Base-by-base conservation (phyloP, 1,140 invertebrate genomes). In the Halictus rubicundus region DNA sequence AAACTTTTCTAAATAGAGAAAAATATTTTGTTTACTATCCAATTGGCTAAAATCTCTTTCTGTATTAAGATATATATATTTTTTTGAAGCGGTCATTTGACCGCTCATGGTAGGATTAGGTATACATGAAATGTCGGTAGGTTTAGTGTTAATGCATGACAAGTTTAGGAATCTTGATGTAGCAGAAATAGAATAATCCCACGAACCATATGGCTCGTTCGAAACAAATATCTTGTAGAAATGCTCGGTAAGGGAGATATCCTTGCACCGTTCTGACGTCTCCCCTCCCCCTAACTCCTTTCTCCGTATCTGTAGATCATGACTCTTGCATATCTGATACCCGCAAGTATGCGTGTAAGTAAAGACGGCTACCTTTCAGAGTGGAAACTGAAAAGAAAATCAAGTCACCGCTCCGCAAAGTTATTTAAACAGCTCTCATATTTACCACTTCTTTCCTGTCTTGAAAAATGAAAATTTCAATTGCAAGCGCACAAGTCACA, bases 301-400 rank as follows among this genome's bases (percentile, higher is more conserved):
- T 12, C 37, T 19, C 6, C 8, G 27, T 23, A 9, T 21, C 8
- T n/a, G n/a, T 3, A 27, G 14, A 46, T 49, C 54, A 32, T 76
- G 64, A 68, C 65, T 46, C 39, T 25, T 60, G 37, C 54, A 21
- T 65, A 39, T 76, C 65, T 32, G 37, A 37, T 49, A 19, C 27
- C 37, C n/a, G 52, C 46, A 68, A 32, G 32, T 5, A 32, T 32
- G 32, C 27, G 52, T 60, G 54, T 68, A 65, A 64, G 66, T 46
- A 76, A 76, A 76, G 74, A 60, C 73, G 73, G 52, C 68, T 76
- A 76, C 64, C 60, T 39, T 76, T 19, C 74, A 32, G 25, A 27
- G 74, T 46, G 74, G 46, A 76, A 68, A 68, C 54, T 76, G 64
- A 76, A 76, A 60, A 76, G 37, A 23, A 60, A 52, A 0, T 37